Evolutionary conservation across 2,888 invertebrate genomes (phyloP), one percentile per base, ranked within the genome.

Genomic region (Drosophila setosimentum): DNA sequence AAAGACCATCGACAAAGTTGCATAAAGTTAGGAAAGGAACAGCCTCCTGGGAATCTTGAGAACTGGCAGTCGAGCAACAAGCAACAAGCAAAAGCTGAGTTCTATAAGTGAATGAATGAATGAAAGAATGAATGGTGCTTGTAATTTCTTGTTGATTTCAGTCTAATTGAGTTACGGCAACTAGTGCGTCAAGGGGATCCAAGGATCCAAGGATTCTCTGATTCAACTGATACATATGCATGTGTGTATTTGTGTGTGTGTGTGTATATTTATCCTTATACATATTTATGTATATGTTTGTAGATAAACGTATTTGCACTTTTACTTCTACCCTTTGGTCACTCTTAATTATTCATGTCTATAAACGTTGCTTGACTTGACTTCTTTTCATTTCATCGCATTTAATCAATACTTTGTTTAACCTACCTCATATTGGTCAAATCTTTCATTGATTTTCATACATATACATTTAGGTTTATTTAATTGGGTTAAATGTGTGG

Each of bases 161-260:
- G 71, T 65, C 73, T 89, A 91, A 90, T 90, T 87, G 73, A 83
- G 79, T 91, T 87, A 83, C 59, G 73, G 49, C 69, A 67, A 68
- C 78, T 70, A 67, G 71, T 68, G 65, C 67, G 63, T 42, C 45
- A 21, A 29, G n/a, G n/a, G 29, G n/a, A 29, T 21, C 16, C 55
- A 60, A 35, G 29, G n/a, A 29, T 21, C 16, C 55, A 60, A 35
- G 40, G 29, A 30, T 33, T 35, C 13, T 8, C 7, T 7, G 29
- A 29, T 33, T 35, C 27, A 32, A 48, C 32, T n/a, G 33, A 59
- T 35, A 18, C 24, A 45, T 45, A 45, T 8, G 16, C 8, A 16
- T 24, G 24, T 30, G 18, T 11, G 40, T 6, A 6, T 13, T 13
- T 42, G 42, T 42, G 11, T 37, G 18, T 40, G 37, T 16, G 29